A percentile compares a stretch with the other conserved stretches of the same genome.
Evolutionary conservation across 2,797 vertebrate species (phyloP).

Genomic region (Eurystomus glaucurus): DNA sequence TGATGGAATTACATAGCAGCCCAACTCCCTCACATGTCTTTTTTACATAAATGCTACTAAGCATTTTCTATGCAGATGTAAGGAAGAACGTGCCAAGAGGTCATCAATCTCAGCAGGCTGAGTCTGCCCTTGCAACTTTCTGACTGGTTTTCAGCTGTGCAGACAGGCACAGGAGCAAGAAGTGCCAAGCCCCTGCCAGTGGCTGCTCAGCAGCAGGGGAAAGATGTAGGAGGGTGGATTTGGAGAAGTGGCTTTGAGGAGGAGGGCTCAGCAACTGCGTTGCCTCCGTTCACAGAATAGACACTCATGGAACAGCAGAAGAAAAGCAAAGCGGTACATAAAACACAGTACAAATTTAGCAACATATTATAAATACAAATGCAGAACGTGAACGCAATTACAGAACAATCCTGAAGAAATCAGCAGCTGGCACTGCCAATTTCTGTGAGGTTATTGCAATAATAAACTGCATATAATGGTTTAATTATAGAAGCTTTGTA

Average conservation of each 20-base stretch:
- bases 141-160: neutral
- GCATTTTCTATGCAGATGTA: neutral
- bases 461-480: constrained; percentile 24
- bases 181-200: neutral
- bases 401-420: neutral
- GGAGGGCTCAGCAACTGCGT: neutral
- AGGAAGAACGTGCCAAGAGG: neutral
- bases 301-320: neutral
- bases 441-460: neutral
- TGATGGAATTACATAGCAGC: neutral
- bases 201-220: neutral
- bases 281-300: accelerated
- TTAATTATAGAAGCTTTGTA: constrained; percentile 19
- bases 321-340: neutral
- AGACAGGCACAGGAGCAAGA: neutral
- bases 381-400: neutral
- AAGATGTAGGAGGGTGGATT: neutral
- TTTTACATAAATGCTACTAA: neutral
- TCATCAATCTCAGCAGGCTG: neutral
- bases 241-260: neutral
- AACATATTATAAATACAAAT: neutral
- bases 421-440: neutral
- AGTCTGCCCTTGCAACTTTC: neutral
- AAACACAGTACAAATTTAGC: neutral
- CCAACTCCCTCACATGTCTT: neutral